A percentile compares a stretch with the other conserved stretches of the same genome.
Conservation (phyloP, 2,888 invertebrate genomes). For the Petrolisthes manimaculis region DNA sequence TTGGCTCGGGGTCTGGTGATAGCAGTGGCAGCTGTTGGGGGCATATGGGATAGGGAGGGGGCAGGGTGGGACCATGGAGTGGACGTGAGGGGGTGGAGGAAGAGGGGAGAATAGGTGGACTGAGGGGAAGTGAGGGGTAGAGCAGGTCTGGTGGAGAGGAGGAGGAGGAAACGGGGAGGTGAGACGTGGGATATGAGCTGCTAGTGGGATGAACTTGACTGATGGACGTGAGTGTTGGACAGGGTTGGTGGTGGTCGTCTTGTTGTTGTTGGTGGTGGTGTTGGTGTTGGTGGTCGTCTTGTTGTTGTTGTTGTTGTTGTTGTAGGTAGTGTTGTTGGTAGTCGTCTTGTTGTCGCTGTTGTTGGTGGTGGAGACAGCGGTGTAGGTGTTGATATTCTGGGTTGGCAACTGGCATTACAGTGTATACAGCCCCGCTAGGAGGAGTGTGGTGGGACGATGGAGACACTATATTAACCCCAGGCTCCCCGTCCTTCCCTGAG, state of each 20-base stretch:
- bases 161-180: constrained; percentile 11
- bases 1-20: constrained; percentile 23
- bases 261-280: no score
- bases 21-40: constrained; percentile 35
- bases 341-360: no score
- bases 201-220: neutral
- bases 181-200: neutral
- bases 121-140: neutral
- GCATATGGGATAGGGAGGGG: neutral
- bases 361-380: neutral
- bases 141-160: neutral
- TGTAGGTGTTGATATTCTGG: no score
- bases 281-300: no score
- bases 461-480: no score
- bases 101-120: neutral
- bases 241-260: neutral
- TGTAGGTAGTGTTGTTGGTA: no score
- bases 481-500: no score
- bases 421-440: no score
- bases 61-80: neutral
- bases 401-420: no score
- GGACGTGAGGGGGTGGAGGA: neutral
- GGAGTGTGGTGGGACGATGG: neutral
- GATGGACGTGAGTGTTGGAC: neutral
- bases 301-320: no score